These are phyloP conservation scores for Myrmophylax atrothorax DNA, from an alignment of 2,113 vertebrate species.

Conservation along the genomic window DNA sequence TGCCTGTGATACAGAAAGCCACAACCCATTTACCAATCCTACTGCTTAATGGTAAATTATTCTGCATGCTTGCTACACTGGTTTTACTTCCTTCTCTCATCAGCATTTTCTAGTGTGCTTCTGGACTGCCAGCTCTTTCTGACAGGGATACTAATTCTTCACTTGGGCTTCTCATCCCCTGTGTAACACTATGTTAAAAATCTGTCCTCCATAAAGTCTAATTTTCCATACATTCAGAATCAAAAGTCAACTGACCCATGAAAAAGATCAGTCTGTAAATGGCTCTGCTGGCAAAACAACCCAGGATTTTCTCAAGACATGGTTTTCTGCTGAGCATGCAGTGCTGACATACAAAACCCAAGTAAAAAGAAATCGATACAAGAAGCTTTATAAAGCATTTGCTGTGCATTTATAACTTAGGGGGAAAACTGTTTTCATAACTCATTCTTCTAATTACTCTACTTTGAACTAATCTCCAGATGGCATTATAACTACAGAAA, in stretches of 20 bases:
- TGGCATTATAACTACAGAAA: slow-evolving; percentile 24
- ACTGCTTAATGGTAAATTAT: neutral
- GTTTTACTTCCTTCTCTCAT: neutral
- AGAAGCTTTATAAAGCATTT: neutral
- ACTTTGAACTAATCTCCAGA: slow-evolving; percentile 47
- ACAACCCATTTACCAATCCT: neutral
- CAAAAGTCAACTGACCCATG: slow-evolving; percentile 13
- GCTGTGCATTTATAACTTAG: neutral
- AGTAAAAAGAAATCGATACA: slow-evolving; percentile 35
- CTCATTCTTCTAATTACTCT: slow-evolving; percentile 42
- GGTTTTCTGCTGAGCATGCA: slow-evolving; percentile 48
- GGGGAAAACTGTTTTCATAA: slow-evolving; percentile 42
- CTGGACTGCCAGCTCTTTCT: neutral
- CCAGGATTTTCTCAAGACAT: neutral
- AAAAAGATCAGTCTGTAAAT: slow-evolving; percentile 35
- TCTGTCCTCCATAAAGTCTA: neutral
- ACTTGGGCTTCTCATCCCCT: neutral
- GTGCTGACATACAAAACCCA: slow-evolving; percentile 2
- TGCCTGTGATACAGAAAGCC: neutral
- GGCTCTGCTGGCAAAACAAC: slow-evolving; percentile 29
- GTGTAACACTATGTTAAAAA: neutral
- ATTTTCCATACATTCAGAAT: neutral
- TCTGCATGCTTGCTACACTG: neutral
- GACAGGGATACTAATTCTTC: neutral
- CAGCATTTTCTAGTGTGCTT: neutral